Percentiles rank a stretch among this genome's conserved stretches.
These are phyloP conservation scores for Staurois parvus DNA, from an alignment of 2,797 vertebrate genomes.

Conservation along the genomic window DNA sequence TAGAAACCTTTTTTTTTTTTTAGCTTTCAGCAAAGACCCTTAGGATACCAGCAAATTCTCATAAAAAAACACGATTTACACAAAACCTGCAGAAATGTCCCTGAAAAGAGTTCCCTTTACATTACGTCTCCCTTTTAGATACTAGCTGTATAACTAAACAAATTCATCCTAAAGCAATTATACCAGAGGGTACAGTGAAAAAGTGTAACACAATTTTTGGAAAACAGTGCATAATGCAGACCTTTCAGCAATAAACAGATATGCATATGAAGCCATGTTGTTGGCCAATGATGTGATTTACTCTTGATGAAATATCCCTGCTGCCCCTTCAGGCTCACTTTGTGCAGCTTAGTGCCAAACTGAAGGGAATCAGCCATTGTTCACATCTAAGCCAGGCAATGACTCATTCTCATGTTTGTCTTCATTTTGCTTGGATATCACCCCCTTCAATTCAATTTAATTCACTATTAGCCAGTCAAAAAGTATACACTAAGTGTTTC, in stretches of 20 bases:
- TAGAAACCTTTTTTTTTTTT: no score
- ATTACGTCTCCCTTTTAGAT: not conserved
- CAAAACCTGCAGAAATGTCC: not conserved
- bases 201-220: not conserved
- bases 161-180: not conserved
- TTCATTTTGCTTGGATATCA: not conserved
- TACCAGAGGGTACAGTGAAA: not conserved
- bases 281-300: not conserved
- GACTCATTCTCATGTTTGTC: not conserved
- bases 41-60: no score
- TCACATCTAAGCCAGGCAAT: not conserved
- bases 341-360: not conserved
- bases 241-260: not conserved
- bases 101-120: not conserved
- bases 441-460: no score
- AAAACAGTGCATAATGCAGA: not conserved
- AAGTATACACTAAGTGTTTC: not conserved
- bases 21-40: no score
- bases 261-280: not conserved
- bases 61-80: no score
- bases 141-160: no score
- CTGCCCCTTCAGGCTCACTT: no score
- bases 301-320: no score
- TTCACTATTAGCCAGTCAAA: not conserved
- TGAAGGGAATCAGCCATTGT: no score